Conservation (phyloP, 2,888 invertebrate genomes). For the Eristalis pertinax region DNA sequence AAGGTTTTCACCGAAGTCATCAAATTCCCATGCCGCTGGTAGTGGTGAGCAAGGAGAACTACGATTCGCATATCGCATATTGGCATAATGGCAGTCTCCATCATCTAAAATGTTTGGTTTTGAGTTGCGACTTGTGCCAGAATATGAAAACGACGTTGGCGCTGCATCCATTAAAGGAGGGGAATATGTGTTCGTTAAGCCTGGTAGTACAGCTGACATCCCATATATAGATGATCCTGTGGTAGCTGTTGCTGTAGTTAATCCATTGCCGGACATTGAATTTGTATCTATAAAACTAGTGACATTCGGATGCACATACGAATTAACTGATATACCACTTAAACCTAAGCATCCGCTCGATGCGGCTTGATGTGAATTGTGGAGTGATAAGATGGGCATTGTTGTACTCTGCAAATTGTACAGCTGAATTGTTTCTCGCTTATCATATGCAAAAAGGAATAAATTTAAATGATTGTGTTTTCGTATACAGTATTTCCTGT, state of each 20-base stretch:
- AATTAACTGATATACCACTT: constrained; percentile 78
- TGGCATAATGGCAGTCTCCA: constrained; percentile 86
- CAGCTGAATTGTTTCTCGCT: constrained; percentile 81
- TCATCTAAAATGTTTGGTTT: constrained; percentile 89
- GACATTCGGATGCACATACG: constrained; percentile 80
- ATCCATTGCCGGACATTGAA: constrained; percentile 76
- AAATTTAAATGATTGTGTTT: constrained; percentile 9
- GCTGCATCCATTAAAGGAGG: constrained; percentile 79
- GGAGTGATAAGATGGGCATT: constrained; percentile 84
- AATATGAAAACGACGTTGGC: constrained; percentile 83
- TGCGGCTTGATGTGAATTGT: constrained; percentile 81
- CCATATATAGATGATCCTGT: constrained; percentile 78
- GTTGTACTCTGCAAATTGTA: constrained; percentile 85
- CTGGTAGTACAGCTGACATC: constrained; percentile 75
- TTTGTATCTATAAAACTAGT: constrained; percentile 79
- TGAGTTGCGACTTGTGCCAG: constrained; percentile 85
- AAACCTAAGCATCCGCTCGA: constrained; percentile 81
- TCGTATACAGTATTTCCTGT: no score
- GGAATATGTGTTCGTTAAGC: constrained; percentile 79
- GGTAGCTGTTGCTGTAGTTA: constrained; percentile 75
- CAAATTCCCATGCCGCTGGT: constrained; percentile 84
- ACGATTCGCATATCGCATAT: constrained; percentile 84
- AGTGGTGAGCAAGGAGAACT: constrained; percentile 86
- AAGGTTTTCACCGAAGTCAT: constrained; percentile 85
- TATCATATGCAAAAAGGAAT: constrained; percentile 58